Base-by-base conservation (phyloP, 2,888 invertebrate species). In the Lymantria dispar region DNA sequence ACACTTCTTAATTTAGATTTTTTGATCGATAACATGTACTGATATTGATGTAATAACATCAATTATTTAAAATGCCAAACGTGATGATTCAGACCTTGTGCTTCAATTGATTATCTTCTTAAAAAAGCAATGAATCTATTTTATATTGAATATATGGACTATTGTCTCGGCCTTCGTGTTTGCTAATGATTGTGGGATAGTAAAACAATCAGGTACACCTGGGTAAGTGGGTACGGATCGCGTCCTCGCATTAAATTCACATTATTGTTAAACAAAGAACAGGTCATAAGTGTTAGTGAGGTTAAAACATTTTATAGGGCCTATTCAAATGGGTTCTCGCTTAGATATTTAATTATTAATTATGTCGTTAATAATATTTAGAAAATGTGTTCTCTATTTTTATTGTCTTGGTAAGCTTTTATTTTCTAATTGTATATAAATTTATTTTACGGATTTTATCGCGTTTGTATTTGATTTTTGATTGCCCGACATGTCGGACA, bases 111-210 rank as follows among this genome's bases (percentile, higher is more conserved):
- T 54, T 45, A 43, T 60, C 51, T 47, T 45, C 48, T 9, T 12
- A 38, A 42, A 48, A 55, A 40, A 50, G 43, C 36, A 52, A 47
- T 64, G 54, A 60, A 64, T 62, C 57, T 55, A 49, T 30, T 33
- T n/a, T 33, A 40, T 7, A 13, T 10, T 45, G 8, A 43, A 53
- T 50, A 62, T 59, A 58, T 66, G 39, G 70, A 63, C 57, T 66
- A 58, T 55, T 63, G 43, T 47, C 37, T 39, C 64, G 72, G 72
- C 86, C 85, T 87, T 78, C 69, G 59, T 54, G 60, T 58, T 53
- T 61, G 72, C 56, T 84, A 81, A 85, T 79, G 71, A 72, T 61
- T 79, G 85, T 84, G 84, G 67, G 85, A 85, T 72, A 61, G 55
- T 54, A 54, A 54, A 52, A 74, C 72, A 64, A 70, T 64, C 58